phyloP scores from a whole-genome alignment of 2,113 vertebrate genomes.

The Oncorhynchus mykiss region DNA sequence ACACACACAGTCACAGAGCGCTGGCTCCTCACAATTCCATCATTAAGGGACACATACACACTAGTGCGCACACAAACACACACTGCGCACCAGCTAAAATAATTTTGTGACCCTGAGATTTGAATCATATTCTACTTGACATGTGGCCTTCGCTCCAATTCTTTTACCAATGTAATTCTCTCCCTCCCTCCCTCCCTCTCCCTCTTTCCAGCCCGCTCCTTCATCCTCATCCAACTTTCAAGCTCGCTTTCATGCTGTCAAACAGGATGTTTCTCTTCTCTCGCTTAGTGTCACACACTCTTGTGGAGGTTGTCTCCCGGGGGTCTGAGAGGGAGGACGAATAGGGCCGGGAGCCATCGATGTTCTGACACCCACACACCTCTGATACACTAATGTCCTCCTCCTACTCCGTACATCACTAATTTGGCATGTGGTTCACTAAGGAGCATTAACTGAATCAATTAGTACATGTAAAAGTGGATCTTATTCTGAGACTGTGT shows the following conservation, averaged over 20 bases:
- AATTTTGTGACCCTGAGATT: slow-evolving; percentile 26
- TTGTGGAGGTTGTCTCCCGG: slow-evolving; percentile 4
- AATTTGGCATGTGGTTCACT: too few relatives aligned
- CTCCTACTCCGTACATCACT: background rate
- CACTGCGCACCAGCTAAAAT: background rate
- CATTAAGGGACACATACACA: background rate
- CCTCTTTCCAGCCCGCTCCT: background rate
- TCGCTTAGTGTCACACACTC: slow-evolving; percentile 24
- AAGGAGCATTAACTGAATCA: background rate
- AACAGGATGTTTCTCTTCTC: background rate
- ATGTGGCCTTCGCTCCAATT: background rate
- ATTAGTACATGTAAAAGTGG: too few relatives aligned
- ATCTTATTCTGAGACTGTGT: too few relatives aligned
- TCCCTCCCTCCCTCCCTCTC: background rate
- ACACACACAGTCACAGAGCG: slow-evolving; percentile 14
- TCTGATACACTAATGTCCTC: background rate
- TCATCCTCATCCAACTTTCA: slow-evolving; percentile 2
- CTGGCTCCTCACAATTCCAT: background rate
- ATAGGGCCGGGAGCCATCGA: slow-evolving; percentile 33
- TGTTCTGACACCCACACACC: slow-evolving; percentile 40
- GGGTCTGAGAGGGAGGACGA: slow-evolving; percentile 48
- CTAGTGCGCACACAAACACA: too few relatives aligned
- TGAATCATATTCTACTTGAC: slow-evolving; percentile 12
- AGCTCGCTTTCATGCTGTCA: background rate
- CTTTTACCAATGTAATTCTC: slow-evolving; percentile 3